A percentile compares a stretch with the other conserved stretches of the same genome.
Conservation (phyloP, 2,797 vertebrate genomes). For the Crypturellus tataupa region DNA sequence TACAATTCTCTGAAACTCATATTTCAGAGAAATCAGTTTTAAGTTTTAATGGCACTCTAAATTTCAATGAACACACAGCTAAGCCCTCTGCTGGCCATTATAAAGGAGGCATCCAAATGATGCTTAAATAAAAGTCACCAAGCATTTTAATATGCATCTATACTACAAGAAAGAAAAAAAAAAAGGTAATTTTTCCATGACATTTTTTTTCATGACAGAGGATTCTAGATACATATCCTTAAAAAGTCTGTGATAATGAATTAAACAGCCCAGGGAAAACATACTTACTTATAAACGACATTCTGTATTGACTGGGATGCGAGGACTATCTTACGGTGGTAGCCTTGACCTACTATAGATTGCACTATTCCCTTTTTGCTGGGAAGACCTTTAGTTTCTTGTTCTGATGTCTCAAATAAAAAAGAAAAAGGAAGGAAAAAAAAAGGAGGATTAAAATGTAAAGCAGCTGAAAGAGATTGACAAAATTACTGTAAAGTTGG, state of each 20-base stretch:
- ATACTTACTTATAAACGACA: conserved; percentile 92
- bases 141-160: not conserved
- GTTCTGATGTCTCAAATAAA: conserved; percentile 89
- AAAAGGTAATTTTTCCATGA: not conserved
- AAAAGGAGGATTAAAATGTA: not conserved
- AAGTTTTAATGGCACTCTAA: not conserved
- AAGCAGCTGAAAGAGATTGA: not conserved
- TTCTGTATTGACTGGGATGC: conserved; percentile 98
- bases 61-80: not conserved
- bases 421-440: not conserved
- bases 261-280: not conserved
- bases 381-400: conserved; percentile 96
- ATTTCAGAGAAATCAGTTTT: not conserved
- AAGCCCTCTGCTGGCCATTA: conserved; percentile 71
- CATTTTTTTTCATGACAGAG: not conserved
- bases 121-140: not conserved
- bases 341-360: conserved; percentile 96
- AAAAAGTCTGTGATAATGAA: not conserved
- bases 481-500: not conserved
- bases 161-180: not conserved
- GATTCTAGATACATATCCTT: not conserved
- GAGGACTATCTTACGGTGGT: conserved; percentile 97
- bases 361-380: conserved; percentile 99
- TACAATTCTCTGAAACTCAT: not conserved
- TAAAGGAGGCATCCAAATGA: not conserved